These are phyloP conservation scores for Apis cerana DNA, from an alignment of 1,140 invertebrate genomes.

Conservation along the genomic window DNA sequence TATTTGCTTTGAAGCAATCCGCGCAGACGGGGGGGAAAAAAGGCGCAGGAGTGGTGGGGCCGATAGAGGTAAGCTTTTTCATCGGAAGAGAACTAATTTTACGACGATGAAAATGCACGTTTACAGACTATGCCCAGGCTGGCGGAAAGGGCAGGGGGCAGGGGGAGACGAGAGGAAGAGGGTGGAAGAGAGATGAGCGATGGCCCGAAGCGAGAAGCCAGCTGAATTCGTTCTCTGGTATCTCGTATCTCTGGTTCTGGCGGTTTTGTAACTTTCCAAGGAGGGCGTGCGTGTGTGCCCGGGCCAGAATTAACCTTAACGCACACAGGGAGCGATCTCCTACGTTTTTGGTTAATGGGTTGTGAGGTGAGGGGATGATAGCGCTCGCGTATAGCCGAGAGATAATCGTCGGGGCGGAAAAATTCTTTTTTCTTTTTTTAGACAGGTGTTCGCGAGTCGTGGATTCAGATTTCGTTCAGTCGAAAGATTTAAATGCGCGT, in stretches of 20 bases:
- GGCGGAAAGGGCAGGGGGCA: neutral
- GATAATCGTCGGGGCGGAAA: neutral
- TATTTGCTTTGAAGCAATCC: conserved; percentile 65
- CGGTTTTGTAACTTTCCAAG: conserved; percentile 66
- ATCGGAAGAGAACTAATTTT: conserved; percentile 60
- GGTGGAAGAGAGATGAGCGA: neutral
- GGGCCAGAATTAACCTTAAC: conserved; percentile 50
- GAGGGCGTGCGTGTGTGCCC: conserved; percentile 35
- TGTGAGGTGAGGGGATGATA: conserved; percentile 44
- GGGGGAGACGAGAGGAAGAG: conserved; percentile 1
- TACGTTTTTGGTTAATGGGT: conserved; percentile 57
- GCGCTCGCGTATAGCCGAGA: neutral
- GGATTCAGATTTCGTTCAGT: too few species aligned
- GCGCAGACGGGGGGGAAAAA: conserved; percentile 27
- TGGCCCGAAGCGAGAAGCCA: conserved; percentile 48
- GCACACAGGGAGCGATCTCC: conserved; percentile 37
- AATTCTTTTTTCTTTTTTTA: neutral
- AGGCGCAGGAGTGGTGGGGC: neutral
- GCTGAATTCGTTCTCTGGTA: conserved; percentile 60
- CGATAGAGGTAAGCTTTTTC: conserved; percentile 65
- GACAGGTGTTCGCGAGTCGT: neutral
- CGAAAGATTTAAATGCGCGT: too few species aligned
- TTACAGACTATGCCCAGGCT: conserved; percentile 22
- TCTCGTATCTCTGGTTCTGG: conserved; percentile 53
- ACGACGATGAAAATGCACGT: conserved; percentile 55